Percentiles rank a stretch among this genome's conserved stretches.
phyloP scores from a whole-genome alignment of 2,113 vertebrate genomes.

The Ramphastos sulfuratus region DNA sequence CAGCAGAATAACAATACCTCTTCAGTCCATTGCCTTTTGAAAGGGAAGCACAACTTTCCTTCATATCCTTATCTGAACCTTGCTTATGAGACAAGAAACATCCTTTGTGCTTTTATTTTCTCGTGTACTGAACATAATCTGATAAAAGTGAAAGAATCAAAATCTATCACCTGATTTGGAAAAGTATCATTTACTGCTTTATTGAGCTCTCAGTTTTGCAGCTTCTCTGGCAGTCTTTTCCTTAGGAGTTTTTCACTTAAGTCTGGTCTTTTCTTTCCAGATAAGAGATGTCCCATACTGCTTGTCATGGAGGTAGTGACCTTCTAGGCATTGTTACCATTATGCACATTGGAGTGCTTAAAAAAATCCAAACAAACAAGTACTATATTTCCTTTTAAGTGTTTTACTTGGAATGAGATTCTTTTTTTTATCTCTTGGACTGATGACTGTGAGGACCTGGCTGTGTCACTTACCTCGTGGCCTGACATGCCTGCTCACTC shows the following conservation, averaged over 20 bases:
- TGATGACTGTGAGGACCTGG: not conserved
- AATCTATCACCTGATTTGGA: slow-evolving; percentile 53
- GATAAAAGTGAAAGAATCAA: slow-evolving; percentile 64
- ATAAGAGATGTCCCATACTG: not conserved
- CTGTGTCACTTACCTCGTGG: not conserved
- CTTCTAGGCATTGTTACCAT: not conserved
- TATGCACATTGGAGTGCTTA: rapidly evolving
- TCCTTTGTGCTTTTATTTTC: slow-evolving; percentile 64
- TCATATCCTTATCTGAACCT: slow-evolving; percentile 65
- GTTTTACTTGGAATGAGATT: not conserved
- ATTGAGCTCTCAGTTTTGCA: not conserved
- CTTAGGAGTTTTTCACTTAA: not conserved
- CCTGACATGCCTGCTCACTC: not conserved
- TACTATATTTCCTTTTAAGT: not conserved
- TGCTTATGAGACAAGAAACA: slow-evolving; percentile 61
- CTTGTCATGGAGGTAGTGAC: not conserved
- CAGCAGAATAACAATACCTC: slow-evolving; percentile 67
- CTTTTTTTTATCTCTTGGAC: not conserved
- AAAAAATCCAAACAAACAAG: not conserved
- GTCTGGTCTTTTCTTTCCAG: not conserved
- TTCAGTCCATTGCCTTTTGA: slow-evolving; percentile 65
- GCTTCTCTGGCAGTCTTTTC: not conserved
- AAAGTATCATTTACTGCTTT: slow-evolving; percentile 27
- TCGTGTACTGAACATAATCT: slow-evolving; percentile 61
- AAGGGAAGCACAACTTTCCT: slow-evolving; percentile 51